A percentile compares a stretch with the other conserved stretches of the same genome.
Conservation (phyloP, 2,113 vertebrate genomes). For the Odontophorus gujanensis region DNA sequence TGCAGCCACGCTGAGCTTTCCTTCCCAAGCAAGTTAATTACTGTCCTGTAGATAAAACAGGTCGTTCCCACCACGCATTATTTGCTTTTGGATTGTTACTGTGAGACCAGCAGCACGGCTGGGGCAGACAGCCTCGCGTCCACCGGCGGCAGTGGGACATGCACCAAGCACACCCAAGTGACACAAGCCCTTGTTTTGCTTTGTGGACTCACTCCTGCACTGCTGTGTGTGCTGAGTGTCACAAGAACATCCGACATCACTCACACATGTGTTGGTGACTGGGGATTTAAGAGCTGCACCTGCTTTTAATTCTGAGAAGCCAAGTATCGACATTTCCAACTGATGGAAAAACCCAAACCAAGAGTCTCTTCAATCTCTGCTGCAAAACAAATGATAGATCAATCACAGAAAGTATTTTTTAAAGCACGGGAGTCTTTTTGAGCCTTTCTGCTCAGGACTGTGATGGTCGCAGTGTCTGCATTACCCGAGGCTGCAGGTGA, state of each 20-base stretch:
- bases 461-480: too few species aligned
- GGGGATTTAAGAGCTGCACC: background rate
- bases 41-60: background rate
- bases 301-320: background rate
- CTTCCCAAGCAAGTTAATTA: background rate
- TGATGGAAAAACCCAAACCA: background rate
- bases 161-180: accelerated
- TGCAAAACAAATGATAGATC: background rate
- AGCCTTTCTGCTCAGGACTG: too few species aligned
- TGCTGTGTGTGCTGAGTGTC: background rate
- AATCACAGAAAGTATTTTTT: background rate
- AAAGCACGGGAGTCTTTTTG: background rate
- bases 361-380: background rate
- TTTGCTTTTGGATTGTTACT: background rate
- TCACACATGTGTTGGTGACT: too few species aligned
- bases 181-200: background rate
- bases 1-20: background rate
- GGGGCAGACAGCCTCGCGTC: accelerated
- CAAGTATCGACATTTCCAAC: background rate
- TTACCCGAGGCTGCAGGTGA: too few species aligned
- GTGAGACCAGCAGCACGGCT: background rate
- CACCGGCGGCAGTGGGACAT: background rate
- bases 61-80: background rate
- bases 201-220: accelerated
- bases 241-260: background rate